Evolutionary conservation across 2,797 vertebrate species (phyloP), one percentile per base, ranked within the genome.

Genomic region (Lindbergichthys nudifrons): DNA sequence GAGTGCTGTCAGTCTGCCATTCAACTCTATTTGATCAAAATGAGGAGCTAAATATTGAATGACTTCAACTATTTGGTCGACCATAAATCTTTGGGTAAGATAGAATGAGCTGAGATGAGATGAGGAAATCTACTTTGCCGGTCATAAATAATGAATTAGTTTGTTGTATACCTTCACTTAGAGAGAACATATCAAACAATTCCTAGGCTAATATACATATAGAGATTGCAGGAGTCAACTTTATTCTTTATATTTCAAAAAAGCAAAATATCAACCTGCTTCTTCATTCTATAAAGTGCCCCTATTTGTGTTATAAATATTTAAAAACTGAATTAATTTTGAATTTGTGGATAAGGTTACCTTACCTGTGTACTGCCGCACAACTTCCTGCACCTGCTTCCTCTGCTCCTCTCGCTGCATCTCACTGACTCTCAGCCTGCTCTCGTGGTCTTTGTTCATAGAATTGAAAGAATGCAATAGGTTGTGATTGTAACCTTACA

Each of bases 361-460:
- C 4, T n/a, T n/a, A 79, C 75, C 53, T 64, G 73, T 77, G 53
- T 56, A 65, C 42, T 78, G 68, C 1, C 15, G 52, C 46, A 83
- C 68, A 0, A 80, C 62, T 16, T 70, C 63, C 65, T 83, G 65
- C 53, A 82, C 75, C 54, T 65, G 53, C 21, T 48, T 74, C 43
- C 62, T 81, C 54, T 81, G 75, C 65, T 85, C 82, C 48, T 79
- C 73, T 4, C 48, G 60, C 45, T 68, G 47, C 71, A 82, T 54
- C 82, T 85, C 80, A 42, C 7, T 62, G 39, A 80, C 5, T 58
- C 75, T 77, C 47, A 83, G 72, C 26, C 75, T 63, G 70, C 56
- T 63, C 32, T 83, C 66, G 0, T 82, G 80, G 51, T 79, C 79
- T 82, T 53, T 70, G 32, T 46, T 52, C 30, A 45, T 7, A 39